Percentiles rank a stretch among this genome's conserved stretches.
phyloP scores from a whole-genome alignment of 2,888 invertebrate species.

The Pristionchus fissidentatus region DNA sequence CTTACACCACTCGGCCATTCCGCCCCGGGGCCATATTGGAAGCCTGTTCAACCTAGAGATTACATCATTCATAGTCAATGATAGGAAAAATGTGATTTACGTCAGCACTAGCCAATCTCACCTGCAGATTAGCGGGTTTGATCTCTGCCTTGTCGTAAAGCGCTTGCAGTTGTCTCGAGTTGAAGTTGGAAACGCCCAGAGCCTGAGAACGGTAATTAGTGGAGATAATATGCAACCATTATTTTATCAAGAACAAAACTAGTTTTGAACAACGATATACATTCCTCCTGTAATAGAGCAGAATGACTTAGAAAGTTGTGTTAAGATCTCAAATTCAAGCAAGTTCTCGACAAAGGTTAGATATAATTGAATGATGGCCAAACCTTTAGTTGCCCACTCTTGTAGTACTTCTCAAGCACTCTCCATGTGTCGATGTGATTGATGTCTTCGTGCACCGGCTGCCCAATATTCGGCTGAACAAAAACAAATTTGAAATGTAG shows the following conservation, averaged over 20 bases:
- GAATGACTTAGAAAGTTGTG: not conserved
- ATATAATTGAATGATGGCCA: not conserved
- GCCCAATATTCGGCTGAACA: not conserved
- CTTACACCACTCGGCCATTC: too few relatives aligned
- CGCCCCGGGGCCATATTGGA: too few relatives aligned
- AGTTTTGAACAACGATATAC: not conserved
- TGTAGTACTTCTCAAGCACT: constrained; percentile 62
- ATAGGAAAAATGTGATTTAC: not conserved
- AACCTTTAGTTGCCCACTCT: constrained; percentile 59
- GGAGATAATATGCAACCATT: not conserved
- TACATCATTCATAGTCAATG: not conserved
- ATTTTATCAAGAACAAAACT: not conserved
- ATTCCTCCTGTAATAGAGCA: not conserved
- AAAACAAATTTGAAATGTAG: too few relatives aligned
- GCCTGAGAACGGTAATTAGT: too few relatives aligned
- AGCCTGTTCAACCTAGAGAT: constrained; percentile 82
- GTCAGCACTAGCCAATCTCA: not conserved
- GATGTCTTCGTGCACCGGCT: constrained; percentile 16
- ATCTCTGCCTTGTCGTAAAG: constrained; percentile 69
- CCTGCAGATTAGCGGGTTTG: constrained; percentile 71
- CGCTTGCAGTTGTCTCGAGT: constrained; percentile 64
- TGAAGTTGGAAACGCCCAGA: constrained; percentile 71
- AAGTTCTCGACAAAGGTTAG: not conserved
- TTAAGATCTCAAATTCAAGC: not conserved
- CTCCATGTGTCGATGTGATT: constrained; percentile 68